Percentiles rank a stretch among this genome's conserved stretches.
Conservation (phyloP, 2,888 invertebrate genomes). For the Sinelater perroti region DNA sequence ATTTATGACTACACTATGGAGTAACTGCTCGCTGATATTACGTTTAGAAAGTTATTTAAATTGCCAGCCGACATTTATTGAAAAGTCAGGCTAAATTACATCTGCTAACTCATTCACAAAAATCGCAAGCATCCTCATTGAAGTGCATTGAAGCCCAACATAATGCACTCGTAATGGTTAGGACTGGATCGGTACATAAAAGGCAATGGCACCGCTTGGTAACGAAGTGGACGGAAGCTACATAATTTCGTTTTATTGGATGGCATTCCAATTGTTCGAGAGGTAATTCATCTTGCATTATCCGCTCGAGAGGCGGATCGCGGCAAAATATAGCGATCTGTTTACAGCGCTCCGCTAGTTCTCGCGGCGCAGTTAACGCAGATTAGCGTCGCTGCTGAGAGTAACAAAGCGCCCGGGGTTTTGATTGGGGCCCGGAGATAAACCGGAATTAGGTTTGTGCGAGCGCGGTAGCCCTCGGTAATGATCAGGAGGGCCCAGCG, state of each 20-base stretch:
- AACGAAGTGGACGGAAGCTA: conserved; percentile 23
- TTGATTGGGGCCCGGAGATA: conserved; percentile 10
- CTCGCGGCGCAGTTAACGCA: conserved; percentile 24
- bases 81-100: no score
- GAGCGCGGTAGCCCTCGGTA: conserved; percentile 1
- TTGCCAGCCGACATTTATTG: no score
- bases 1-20: no score
- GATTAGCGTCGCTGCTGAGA: conserved; percentile 36
- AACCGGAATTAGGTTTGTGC: conserved; percentile 14
- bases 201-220: conserved; percentile 12
- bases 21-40: no score
- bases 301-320: conserved; percentile 26
- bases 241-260: conserved; percentile 33
- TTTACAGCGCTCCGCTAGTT: conserved; percentile 34
- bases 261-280: conserved; percentile 36
- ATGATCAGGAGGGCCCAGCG: conserved; percentile 5
- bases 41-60: no score
- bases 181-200: conserved; percentile 13
- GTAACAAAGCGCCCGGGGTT: conserved; percentile 17
- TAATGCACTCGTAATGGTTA: conserved; percentile 16
- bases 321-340: conserved; percentile 39
- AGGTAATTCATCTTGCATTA: conserved; percentile 40
- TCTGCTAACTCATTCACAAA: no score
- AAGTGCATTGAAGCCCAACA: conserved; percentile 2
- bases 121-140: background rate